These are phyloP conservation scores for Meloidogyne chitwoodi DNA, from an alignment of 1,140 invertebrate species.

Conservation along the genomic window DNA sequence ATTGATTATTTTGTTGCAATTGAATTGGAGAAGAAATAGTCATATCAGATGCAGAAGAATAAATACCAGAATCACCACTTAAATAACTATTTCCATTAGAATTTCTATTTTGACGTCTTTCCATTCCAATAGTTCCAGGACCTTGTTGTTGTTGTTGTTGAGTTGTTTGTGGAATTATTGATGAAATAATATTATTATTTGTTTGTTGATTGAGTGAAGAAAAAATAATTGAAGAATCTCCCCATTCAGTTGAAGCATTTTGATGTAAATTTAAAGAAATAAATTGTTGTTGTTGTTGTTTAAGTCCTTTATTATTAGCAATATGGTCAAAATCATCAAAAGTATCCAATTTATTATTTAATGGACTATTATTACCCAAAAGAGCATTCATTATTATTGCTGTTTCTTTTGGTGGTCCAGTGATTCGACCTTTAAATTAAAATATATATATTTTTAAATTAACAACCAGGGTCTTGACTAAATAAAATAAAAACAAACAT, in stretches of 20 bases:
- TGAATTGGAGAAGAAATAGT: slow-evolving; percentile 8
- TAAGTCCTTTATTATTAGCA: neutral
- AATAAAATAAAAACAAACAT: slow-evolving; percentile 23
- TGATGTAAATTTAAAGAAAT: neutral
- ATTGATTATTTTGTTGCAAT: neutral
- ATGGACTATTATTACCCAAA: neutral
- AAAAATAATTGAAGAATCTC: neutral
- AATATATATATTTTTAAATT: neutral
- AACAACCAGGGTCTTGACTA: neutral
- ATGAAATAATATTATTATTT: neutral
- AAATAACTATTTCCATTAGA: slow-evolving; percentile 21
- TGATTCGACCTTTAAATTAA: slow-evolving; percentile 29
- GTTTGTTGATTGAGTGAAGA: neutral
- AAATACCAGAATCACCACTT: slow-evolving; percentile 16
- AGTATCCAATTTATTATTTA: slow-evolving; percentile 5
- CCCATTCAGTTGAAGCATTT: neutral
- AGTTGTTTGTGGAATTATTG: slow-evolving; percentile 1
- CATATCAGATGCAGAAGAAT: slow-evolving; percentile 9
- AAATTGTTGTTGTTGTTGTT: neutral
- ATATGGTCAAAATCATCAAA: neutral
- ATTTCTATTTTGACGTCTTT: slow-evolving; percentile 20
- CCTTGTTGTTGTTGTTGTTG: slow-evolving; percentile 10
- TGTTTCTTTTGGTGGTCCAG: slow-evolving; percentile 17
- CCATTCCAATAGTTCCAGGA: slow-evolving; percentile 31
- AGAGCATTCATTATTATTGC: neutral